Conservation (phyloP, 53 echinoderm and acorn worm species). For the Actinopyga echinites region DNA sequence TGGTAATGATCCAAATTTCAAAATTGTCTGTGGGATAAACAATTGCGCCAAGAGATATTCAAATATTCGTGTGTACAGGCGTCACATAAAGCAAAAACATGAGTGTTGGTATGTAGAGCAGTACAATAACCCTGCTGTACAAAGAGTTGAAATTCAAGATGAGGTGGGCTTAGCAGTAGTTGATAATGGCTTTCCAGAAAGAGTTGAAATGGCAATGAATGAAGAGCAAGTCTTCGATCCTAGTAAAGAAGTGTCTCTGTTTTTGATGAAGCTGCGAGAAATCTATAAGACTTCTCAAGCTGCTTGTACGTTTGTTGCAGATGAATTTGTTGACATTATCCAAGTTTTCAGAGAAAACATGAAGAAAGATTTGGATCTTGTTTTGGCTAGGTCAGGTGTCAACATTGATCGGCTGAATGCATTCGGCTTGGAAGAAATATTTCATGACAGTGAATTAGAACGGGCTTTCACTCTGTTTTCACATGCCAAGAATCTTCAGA, state of each 20-base stretch:
- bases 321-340: conserved; percentile 29
- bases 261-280: not conserved
- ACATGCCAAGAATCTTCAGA: not conserved
- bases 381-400: not conserved
- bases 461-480: not conserved
- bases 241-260: too few species aligned
- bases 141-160: too few species aligned
- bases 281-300: conserved; percentile 1
- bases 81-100: conserved; percentile 3
- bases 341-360: not conserved
- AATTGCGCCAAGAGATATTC: not conserved
- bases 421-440: not conserved
- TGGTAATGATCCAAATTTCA: conserved; percentile 17
- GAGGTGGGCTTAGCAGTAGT: too few species aligned
- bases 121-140: not conserved
- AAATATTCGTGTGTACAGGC: not conserved
- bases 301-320: conserved; percentile 28
- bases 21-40: conserved; percentile 21
- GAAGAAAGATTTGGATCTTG: not conserved
- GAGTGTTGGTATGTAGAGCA: not conserved
- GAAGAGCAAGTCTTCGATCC: too few species aligned
- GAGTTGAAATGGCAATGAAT: too few species aligned
- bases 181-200: too few species aligned
- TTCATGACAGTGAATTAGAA: conserved; percentile 5
- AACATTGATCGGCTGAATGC: conserved; percentile 1